Evolutionary conservation across 2,113 vertebrate genomes (phyloP).

Genomic region (Macrotus californicus): DNA sequence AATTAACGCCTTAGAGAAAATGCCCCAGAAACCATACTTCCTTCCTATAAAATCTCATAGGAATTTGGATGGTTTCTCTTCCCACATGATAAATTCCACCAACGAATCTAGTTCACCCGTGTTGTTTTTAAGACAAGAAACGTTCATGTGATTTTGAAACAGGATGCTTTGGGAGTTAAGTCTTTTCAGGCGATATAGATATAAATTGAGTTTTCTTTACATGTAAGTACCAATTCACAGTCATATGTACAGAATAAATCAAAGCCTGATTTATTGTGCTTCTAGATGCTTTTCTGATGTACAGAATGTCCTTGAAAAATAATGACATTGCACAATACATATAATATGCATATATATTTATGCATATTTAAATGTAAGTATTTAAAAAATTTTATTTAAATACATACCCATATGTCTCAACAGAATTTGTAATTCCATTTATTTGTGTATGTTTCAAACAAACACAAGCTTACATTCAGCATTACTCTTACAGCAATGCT

Average conservation of each 20-base stretch:
- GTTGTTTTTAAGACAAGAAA: not conserved
- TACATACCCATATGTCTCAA: not conserved
- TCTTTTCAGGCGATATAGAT: not conserved
- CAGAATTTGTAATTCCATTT: slow-evolving; percentile 4
- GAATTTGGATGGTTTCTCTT: not conserved
- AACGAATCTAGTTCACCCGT: not conserved
- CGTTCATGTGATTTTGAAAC: not conserved
- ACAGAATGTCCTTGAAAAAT: slow-evolving; percentile 83
- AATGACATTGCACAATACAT: slow-evolving; percentile 81
- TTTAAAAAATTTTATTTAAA: not conserved
- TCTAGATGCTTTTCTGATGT: slow-evolving; percentile 79
- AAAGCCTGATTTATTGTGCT: slow-evolving; percentile 29
- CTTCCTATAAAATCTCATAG: not conserved
- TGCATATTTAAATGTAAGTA: not conserved
- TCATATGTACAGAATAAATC: slow-evolving; percentile 19
- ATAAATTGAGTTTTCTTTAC: not conserved
- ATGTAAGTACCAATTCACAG: slow-evolving; percentile 31
- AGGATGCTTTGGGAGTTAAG: not conserved
- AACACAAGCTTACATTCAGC: not conserved
- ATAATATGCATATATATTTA: not conserved
- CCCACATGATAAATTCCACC: not conserved
- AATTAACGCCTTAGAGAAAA: not conserved
- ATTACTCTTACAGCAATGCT: slow-evolving; percentile 23
- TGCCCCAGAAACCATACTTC: not conserved
- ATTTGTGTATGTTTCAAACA: slow-evolving; percentile 8